phyloP scores from a whole-genome alignment of 2,888 invertebrate species.

The Tipula unca region DNA sequence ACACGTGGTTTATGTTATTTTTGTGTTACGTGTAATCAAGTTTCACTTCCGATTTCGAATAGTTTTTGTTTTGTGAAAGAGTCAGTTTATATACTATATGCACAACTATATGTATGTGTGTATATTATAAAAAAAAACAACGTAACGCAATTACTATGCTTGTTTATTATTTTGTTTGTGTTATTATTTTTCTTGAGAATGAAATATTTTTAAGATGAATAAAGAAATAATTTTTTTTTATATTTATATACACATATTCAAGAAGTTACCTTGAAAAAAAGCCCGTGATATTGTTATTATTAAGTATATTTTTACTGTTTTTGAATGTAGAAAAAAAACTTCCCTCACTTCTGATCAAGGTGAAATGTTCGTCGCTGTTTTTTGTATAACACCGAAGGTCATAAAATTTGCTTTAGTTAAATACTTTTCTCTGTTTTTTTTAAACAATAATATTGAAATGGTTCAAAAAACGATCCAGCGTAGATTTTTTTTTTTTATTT shows the following conservation, averaged over 20 bases:
- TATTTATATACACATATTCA: not conserved
- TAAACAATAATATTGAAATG: not conserved
- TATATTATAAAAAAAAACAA: not conserved
- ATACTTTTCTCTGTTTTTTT: not conserved
- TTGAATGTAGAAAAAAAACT: not conserved
- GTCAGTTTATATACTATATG: not conserved
- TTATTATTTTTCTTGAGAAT: conserved; percentile 8
- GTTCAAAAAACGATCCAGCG: not conserved
- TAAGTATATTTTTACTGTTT: not conserved
- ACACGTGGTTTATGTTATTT: not conserved
- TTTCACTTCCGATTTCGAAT: not conserved
- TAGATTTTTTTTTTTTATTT: not conserved
- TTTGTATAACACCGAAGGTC: not conserved
- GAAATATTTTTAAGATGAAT: conserved; percentile 14
- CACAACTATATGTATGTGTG: not conserved
- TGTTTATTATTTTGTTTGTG: not conserved
- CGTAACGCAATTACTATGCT: not conserved
- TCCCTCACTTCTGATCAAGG: conserved; percentile 8
- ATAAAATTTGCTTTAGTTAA: not conserved
- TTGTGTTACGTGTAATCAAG: not conserved
- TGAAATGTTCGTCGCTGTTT: conserved; percentile 8
- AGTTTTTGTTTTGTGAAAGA: not conserved
- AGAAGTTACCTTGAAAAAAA: not conserved
- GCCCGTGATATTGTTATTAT: not conserved
- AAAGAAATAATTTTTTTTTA: not conserved